Conservation (phyloP, 1,140 invertebrate species). For the Drosophila ogumai region DNA sequence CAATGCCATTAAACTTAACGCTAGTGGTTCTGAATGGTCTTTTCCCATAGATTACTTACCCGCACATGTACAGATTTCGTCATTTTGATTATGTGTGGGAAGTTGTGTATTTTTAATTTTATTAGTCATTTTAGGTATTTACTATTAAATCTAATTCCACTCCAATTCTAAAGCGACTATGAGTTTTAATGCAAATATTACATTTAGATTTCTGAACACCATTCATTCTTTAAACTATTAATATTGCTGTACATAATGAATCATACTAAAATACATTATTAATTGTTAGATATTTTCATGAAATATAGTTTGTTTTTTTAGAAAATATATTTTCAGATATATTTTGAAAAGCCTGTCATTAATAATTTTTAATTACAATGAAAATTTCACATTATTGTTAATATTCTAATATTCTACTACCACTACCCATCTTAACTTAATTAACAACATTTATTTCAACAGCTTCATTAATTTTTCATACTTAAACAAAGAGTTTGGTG, state of each 20-base stretch:
- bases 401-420: background rate
- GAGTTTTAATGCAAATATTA: background rate
- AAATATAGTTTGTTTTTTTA: too few relatives aligned
- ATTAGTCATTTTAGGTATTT: background rate
- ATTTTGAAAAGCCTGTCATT: too few relatives aligned
- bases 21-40: background rate
- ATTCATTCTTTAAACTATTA: too few relatives aligned
- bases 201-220: too few relatives aligned
- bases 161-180: background rate
- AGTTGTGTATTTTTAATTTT: background rate
- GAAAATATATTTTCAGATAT: background rate
- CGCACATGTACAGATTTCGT: background rate
- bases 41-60: background rate
- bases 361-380: too few relatives aligned
- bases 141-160: background rate
- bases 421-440: background rate
- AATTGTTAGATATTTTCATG: background rate
- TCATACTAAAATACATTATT: background rate
- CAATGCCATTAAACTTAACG: background rate
- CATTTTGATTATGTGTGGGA: background rate
- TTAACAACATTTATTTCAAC: background rate
- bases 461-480: slow-evolving; percentile 4
- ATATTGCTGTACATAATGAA: background rate
- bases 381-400: background rate
- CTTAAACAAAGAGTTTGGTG: slow-evolving; percentile 1